Percentiles rank a stretch among this genome's conserved stretches.
Evolutionary conservation across 2,797 vertebrate genomes (phyloP).

Genomic region (Xenopus petersii): DNA sequence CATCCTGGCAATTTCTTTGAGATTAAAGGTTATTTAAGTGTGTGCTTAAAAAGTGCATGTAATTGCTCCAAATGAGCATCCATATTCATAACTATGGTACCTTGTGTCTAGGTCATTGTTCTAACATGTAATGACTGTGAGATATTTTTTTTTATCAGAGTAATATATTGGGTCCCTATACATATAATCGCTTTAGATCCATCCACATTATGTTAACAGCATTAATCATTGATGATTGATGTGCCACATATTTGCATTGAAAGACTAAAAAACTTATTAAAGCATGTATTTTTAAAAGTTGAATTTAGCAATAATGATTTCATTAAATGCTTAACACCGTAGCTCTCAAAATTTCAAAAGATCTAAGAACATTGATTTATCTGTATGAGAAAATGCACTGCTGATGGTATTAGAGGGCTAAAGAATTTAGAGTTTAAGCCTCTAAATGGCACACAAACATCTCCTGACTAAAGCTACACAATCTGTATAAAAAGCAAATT

Average conservation of each 20-base stretch:
- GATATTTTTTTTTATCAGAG: not conserved
- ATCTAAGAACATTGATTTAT: not conserved
- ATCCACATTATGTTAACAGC: constrained; percentile 6
- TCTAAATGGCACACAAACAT: no score
- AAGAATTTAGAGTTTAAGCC: not conserved
- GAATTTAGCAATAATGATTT: constrained; percentile 10
- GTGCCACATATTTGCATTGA: not conserved
- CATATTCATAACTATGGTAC: constrained; percentile 28
- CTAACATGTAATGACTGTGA: not conserved
- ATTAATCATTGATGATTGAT: not conserved
- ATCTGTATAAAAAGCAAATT: no score
- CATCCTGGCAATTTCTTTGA: constrained; percentile 24
- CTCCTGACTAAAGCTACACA: no score
- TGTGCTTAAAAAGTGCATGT: constrained; percentile 24
- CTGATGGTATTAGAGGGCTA: not conserved
- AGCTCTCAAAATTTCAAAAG: not conserved
- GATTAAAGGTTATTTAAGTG: constrained; percentile 32
- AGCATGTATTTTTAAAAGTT: constrained; percentile 5
- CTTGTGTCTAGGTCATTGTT: constrained; percentile 16
- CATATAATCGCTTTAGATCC: constrained; percentile 6
- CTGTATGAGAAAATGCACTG: not conserved
- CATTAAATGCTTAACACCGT: not conserved
- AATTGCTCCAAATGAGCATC: constrained; percentile 41
- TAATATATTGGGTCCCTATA: not conserved
- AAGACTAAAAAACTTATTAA: not conserved